Evolutionary conservation across 2,888 invertebrate genomes (phyloP).

Genomic region (Notocelia uddmanniana): DNA sequence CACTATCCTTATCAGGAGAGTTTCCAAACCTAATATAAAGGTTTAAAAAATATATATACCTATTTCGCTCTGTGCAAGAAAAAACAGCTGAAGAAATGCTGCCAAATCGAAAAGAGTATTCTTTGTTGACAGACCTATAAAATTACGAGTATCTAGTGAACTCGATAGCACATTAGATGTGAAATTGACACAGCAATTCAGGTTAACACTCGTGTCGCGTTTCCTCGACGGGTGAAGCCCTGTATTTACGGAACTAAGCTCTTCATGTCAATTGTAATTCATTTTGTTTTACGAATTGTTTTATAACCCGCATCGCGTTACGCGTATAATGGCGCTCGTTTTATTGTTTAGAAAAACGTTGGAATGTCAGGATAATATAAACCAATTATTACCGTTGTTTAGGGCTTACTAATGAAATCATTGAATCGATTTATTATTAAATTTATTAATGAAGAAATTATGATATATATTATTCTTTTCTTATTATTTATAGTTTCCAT

Average conservation of each 20-base stretch:
- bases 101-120: background rate
- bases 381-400: background rate
- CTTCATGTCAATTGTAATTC: slow-evolving; percentile 61
- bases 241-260: slow-evolving; percentile 59
- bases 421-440: no score
- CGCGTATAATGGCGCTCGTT: slow-evolving; percentile 5
- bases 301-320: slow-evolving; percentile 58
- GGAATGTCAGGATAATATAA: background rate
- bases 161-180: background rate
- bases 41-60: no score
- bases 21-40: no score
- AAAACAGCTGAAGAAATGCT: background rate
- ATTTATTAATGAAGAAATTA: no score
- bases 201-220: slow-evolving; percentile 31
- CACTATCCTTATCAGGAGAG: no score
- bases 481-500: no score
- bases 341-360: background rate
- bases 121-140: background rate
- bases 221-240: slow-evolving; percentile 35
- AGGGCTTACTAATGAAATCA: no score
- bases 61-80: background rate
- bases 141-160: background rate
- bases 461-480: no score
- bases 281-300: slow-evolving; percentile 56
- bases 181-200: slow-evolving; percentile 26